Percentiles rank a stretch among this genome's conserved stretches.
Conservation (phyloP, 1,140 invertebrate species). For the Halesus radiatus region DNA sequence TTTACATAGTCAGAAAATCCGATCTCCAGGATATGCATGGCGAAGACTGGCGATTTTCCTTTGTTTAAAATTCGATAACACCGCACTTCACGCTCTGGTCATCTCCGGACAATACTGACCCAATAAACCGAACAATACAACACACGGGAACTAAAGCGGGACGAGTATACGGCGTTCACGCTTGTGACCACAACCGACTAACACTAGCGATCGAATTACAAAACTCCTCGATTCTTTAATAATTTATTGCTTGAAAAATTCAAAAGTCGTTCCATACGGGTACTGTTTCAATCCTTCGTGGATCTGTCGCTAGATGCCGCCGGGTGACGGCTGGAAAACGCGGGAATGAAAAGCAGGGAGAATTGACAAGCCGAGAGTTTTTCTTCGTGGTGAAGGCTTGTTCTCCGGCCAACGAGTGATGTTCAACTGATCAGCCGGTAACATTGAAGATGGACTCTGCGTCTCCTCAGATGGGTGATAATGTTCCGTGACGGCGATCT, state of each 20-base stretch:
- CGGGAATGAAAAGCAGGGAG: not conserved
- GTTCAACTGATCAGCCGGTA: not conserved
- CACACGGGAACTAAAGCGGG: slow-evolving; percentile 9
- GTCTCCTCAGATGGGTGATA: not conserved
- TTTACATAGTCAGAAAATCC: slow-evolving; percentile 56
- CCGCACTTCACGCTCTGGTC: slow-evolving; percentile 37
- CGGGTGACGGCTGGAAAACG: slow-evolving; percentile 12
- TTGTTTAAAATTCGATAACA: slow-evolving; percentile 22
- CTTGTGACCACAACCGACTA: not conserved
- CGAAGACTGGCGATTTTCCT: slow-evolving; percentile 19
- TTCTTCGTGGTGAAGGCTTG: not conserved
- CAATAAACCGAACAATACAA: slow-evolving; percentile 19
- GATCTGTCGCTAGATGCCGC: not conserved
- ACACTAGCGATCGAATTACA: slow-evolving; percentile 19
- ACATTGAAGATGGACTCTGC: slow-evolving; percentile 1
- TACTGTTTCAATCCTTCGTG: not conserved
- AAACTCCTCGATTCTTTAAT: not conserved
- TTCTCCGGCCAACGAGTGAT: not conserved
- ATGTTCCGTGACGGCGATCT: slow-evolving; percentile 4
- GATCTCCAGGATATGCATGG: slow-evolving; percentile 55
- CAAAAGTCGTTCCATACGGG: not conserved
- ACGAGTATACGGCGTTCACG: not conserved
- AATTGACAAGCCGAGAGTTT: no score
- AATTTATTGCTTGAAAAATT: not conserved
- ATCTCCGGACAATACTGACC: slow-evolving; percentile 41